Evolutionary conservation across 2,113 vertebrate genomes (phyloP).

Genomic region (Leptosomus discolor): DNA sequence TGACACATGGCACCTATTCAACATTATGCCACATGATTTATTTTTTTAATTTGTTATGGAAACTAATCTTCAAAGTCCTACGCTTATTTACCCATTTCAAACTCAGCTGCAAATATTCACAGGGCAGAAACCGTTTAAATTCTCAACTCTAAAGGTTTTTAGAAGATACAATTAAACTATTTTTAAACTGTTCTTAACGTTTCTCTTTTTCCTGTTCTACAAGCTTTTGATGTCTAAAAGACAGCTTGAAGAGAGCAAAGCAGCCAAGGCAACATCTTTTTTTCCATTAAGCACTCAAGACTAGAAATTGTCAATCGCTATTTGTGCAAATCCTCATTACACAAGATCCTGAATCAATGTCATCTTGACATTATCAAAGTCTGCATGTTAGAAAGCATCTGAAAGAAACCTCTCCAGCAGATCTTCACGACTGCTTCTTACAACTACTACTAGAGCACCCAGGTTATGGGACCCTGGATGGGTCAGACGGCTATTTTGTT

Average conservation of each 20-base stretch:
- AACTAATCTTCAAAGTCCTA: slow-evolving; percentile 7
- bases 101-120: slow-evolving; percentile 16
- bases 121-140: background rate
- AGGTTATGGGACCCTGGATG: rapidly evolving
- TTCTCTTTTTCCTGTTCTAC: background rate
- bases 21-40: background rate
- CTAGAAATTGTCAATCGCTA: background rate
- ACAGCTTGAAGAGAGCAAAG: background rate
- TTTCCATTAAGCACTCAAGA: background rate
- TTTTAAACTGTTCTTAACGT: slow-evolving; percentile 11
- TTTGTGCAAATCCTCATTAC: background rate
- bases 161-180: background rate
- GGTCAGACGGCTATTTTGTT: background rate
- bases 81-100: background rate
- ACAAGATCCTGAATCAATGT: background rate
- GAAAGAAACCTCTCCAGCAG: background rate
- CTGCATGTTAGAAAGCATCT: background rate
- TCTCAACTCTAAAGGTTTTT: background rate
- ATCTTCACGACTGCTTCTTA: rapidly evolving
- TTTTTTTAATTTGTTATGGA: background rate
- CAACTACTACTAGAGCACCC: background rate
- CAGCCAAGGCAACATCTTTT: background rate
- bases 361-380: background rate
- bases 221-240: background rate
- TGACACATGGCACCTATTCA: background rate